Base-by-base conservation (phyloP, 2,888 invertebrate genomes). In the Phanerotoma sp. region DNA sequence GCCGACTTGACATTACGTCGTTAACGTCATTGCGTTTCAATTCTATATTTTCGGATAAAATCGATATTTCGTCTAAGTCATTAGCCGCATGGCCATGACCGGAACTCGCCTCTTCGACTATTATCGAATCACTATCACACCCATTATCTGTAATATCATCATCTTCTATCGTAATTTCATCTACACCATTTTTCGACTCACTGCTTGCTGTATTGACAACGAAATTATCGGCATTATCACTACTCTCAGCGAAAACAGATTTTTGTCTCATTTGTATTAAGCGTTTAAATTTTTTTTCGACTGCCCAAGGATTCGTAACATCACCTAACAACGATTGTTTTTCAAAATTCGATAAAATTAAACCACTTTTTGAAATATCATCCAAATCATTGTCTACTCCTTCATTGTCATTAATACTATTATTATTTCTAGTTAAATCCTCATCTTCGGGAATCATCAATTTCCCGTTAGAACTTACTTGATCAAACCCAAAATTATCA, bases 401-500 rank as follows among this genome's bases (percentile, higher is more conserved):
- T 7, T 10, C 45, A 18, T 22, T 51, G 41, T 67, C 63, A 42
- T n/a, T n/a, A n/a, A n/a, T n/a, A n/a, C n/a, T n/a, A n/a, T n/a
- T n/a, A n/a, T n/a, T n/a, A n/a, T n/a, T n/a, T n/a, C n/a, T n/a
- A n/a, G n/a, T n/a, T n/a, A n/a, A n/a, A n/a, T 38, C 42, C 10
- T 65, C 56, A 5, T 49, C 37, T 3, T 51, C 33, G 1, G 56
- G 35, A 50, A 74, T 65, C 7, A 62, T 53, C 30, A 75, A 58
- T 58, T 63, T 69, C 3, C 75, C 76, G 50, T 66, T 59, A 2
- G 64, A 45, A 4, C 57, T 28, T 18, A 64, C 61, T 42, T 68
- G 62, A 41, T 66, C 56, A 52, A 75, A 76, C 42, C 58, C 63
- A 60, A 71, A 72, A 53, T 71, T 66, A 35, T 65, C 57, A 11